Conservation (phyloP, 2,888 invertebrate genomes). For the Altica lythri region DNA sequence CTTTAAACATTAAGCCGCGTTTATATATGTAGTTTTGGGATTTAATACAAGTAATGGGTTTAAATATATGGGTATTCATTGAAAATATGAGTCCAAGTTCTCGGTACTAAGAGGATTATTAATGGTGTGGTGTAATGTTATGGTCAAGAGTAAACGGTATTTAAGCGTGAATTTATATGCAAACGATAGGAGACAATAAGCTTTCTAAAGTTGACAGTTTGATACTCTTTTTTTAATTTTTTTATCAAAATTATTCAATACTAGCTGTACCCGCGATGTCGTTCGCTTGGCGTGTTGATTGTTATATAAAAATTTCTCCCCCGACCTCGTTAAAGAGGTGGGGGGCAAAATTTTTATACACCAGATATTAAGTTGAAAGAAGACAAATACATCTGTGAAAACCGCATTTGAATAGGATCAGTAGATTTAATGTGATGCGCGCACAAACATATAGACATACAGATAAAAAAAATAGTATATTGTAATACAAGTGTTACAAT, state of each 20-base stretch:
- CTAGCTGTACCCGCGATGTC: not conserved
- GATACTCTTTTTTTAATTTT: not conserved
- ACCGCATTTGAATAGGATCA: too few relatives aligned
- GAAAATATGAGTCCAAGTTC: constrained; percentile 6
- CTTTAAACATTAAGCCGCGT: constrained; percentile 7
- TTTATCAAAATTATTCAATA: not conserved
- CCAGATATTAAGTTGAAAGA: too few relatives aligned
- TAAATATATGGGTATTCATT: constrained; percentile 14
- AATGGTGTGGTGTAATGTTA: constrained; percentile 5
- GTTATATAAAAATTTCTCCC: not conserved
- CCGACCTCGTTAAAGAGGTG: too few relatives aligned
- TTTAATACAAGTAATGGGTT: constrained; percentile 17
- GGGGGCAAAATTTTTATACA: too few relatives aligned
- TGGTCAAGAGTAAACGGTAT: too few relatives aligned
- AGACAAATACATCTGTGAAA: too few relatives aligned
- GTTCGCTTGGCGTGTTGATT: not conserved
- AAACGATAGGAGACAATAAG: too few relatives aligned
- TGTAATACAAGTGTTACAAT: too few relatives aligned
- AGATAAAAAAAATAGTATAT: too few relatives aligned
- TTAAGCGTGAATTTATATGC: too few relatives aligned
- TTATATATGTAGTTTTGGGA: constrained; percentile 2
- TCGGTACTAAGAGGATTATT: constrained; percentile 6
- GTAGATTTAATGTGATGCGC: too few relatives aligned
- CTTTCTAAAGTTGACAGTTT: not conserved
- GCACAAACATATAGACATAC: too few relatives aligned